Conservation (phyloP, 2,888 invertebrate species). For the Abrostola triplasia region DNA sequence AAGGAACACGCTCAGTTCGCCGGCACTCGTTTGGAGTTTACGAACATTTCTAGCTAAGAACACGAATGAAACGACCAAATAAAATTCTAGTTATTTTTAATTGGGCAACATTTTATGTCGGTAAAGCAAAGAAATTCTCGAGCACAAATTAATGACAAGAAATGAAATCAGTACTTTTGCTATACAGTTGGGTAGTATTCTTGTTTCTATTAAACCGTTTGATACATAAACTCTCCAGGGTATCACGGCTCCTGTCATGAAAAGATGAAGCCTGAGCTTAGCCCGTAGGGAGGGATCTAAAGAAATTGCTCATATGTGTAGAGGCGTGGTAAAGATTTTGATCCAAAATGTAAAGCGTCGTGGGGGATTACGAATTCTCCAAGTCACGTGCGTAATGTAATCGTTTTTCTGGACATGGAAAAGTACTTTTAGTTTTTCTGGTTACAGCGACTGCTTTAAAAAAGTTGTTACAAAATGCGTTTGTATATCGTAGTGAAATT, state of each 20-base stretch:
- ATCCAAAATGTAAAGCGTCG: background rate
- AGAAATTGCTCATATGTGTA: background rate
- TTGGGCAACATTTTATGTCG: conserved; percentile 37
- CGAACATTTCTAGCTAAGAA: conserved; percentile 30
- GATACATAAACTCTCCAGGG: background rate
- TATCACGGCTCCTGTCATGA: background rate
- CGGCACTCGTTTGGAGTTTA: conserved; percentile 21
- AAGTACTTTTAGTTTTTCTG: too few species aligned
- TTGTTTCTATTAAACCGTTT: background rate
- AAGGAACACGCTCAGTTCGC: conserved; percentile 10
- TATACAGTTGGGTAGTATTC: background rate
- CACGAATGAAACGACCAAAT: conserved; percentile 31
- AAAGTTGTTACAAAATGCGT: too few species aligned
- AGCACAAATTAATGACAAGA: conserved; percentile 5
- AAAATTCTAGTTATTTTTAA: conserved; percentile 42
- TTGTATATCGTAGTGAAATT: too few species aligned
- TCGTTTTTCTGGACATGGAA: too few species aligned
- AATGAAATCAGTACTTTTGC: conserved; percentile 2
- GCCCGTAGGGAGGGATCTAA: background rate
- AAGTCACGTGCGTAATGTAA: background rate
- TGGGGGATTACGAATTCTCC: background rate
- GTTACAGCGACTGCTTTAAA: too few species aligned
- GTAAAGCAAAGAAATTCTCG: conserved; percentile 18
- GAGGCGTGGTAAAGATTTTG: background rate
- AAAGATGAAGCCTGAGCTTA: background rate